Evolutionary conservation across 2,797 vertebrate species (phyloP), one percentile per base, ranked within the genome.

Genomic region (Kryptolebias ocellatus): DNA sequence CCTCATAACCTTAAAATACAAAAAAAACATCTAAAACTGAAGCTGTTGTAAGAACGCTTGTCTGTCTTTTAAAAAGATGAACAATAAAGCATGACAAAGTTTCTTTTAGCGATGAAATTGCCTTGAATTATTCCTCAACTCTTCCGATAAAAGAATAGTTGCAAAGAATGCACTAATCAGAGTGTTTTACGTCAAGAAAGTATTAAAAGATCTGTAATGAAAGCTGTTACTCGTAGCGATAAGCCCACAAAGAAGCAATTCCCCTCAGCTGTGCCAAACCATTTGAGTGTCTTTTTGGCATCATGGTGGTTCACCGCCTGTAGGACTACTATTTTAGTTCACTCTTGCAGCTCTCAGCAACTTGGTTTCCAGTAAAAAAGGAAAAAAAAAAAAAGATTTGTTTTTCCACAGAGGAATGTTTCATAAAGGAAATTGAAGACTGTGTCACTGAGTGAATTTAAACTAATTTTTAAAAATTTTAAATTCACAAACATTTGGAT

Each of bases 1-100:
- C 62, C 56, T 74, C 61, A 70, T 55, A 61, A 44, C 44, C 65
- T 70, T 65, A 54, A 83, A 66, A 50, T 75, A 79, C 14, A 60
- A 55, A 45, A 70, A 45, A 17, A 64, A 46, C 12, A 62, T 31
- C 4, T 44, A 29, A 52, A 55, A 24, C 60, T 39, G 0, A 64
- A 37, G 50, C 64, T 47, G 5, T 24, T 51, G 42, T 64, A 12
- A 46, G 8, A 71, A 16, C 15, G 18, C 9, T 42, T 39, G 61
- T 16, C n/a, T 50, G 16, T 34, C 68, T 55, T 76, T 39, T 55
- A 4, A 15, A 16, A 56, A 50, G 24, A 15, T 4, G 15, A 46
- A 17, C 59, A 4, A 51, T 18, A 24, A 59, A 72, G 37, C 60
- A 55, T 1, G 14, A 46, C 18, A 24, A 16, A 11, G 29, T 16